phyloP scores from a whole-genome alignment of 2,113 vertebrate genomes.

The Malurus elegans region DNA sequence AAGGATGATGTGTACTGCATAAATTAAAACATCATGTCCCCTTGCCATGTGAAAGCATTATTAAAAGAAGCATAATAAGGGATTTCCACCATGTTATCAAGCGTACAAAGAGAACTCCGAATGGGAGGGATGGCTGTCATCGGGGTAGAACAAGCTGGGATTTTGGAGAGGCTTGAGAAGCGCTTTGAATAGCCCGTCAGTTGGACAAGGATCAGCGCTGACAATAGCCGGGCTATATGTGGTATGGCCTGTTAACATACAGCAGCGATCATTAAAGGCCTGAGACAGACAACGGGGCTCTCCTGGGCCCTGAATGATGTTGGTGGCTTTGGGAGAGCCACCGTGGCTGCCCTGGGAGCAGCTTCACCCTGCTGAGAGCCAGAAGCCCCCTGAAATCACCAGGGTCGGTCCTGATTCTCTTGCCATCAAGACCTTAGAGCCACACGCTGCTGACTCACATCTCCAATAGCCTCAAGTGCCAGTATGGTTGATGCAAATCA shows the following conservation, averaged over 20 bases:
- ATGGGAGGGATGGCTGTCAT: slow-evolving; percentile 53
- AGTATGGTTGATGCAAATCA: not conserved
- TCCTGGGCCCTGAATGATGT: not conserved
- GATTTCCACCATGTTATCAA: slow-evolving; percentile 66
- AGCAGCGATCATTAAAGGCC: slow-evolving; percentile 1
- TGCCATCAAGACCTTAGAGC: not conserved
- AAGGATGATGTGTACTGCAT: slow-evolving; percentile 36
- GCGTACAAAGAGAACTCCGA: slow-evolving; percentile 48
- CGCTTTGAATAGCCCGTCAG: slow-evolving; percentile 46
- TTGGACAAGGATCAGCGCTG: slow-evolving; percentile 50
- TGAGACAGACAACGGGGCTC: not conserved
- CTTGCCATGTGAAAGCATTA: slow-evolving; percentile 42
- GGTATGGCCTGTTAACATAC: slow-evolving; percentile 41
- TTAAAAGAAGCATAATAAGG: slow-evolving; percentile 61
- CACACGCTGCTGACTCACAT: fast-evolving
- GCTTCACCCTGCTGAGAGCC: fast-evolving
- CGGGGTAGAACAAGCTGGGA: slow-evolving; percentile 30
- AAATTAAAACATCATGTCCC: slow-evolving; percentile 62
- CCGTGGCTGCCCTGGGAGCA: not conserved
- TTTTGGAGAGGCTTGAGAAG: slow-evolving; percentile 58
- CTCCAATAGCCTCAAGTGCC: not conserved
- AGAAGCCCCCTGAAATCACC: not conserved
- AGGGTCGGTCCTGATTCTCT: not conserved
- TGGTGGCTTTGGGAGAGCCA: not conserved
- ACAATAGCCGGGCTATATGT: slow-evolving; percentile 45